phyloP scores from a whole-genome alignment of 2,888 invertebrate species.

The Zeuzera pyrina region DNA sequence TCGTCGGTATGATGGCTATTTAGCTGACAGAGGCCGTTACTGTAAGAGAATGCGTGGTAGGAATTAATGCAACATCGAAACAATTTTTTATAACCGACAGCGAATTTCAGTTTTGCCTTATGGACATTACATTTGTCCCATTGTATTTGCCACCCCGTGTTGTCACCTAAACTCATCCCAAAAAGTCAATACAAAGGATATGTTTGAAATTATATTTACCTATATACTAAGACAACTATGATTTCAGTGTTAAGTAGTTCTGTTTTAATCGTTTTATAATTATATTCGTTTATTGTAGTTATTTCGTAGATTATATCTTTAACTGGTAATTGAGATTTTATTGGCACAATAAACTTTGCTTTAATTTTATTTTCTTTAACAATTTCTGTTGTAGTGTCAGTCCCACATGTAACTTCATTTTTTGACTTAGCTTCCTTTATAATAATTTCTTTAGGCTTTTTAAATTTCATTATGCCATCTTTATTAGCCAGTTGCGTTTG shows the following conservation, averaged over 20 bases:
- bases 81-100: not conserved
- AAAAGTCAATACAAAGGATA: not conserved
- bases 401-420: constrained; percentile 1
- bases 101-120: no score
- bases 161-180: not conserved
- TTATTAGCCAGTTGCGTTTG: constrained; percentile 50
- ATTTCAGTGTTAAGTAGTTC: not conserved
- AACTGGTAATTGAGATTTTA: constrained; percentile 42
- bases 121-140: not conserved
- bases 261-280: constrained; percentile 7
- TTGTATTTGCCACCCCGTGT: not conserved
- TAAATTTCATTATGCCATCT: constrained; percentile 52
- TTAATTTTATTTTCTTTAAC: constrained; percentile 31
- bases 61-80: not conserved
- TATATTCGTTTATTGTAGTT: constrained; percentile 20
- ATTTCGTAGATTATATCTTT: constrained; percentile 33
- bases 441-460: constrained; percentile 27
- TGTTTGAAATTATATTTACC: constrained; percentile 18
- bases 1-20: constrained; percentile 41
- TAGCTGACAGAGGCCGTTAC: constrained; percentile 53
- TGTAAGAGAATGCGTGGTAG: constrained; percentile 21
- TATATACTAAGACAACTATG: constrained; percentile 29
- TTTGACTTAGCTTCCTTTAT: constrained; percentile 6
- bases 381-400: constrained; percentile 4
- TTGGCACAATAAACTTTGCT: constrained; percentile 40